These are phyloP conservation scores for Mythimna pallens DNA, from an alignment of 2,888 invertebrate species.

Conservation along the genomic window DNA sequence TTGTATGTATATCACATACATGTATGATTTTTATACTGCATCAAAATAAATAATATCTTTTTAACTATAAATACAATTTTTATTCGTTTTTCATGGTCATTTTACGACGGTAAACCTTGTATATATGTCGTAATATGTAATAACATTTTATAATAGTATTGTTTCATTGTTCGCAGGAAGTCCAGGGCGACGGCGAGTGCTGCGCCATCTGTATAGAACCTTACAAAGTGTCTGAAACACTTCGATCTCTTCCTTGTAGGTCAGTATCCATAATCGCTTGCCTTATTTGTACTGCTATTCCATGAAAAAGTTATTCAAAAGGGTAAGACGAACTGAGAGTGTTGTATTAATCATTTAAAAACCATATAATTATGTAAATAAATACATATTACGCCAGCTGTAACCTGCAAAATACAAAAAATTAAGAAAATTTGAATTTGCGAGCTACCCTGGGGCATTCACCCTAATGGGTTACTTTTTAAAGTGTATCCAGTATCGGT, in stretches of 20 bases:
- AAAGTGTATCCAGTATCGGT: no score
- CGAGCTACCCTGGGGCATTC: no score
- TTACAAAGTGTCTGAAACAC: constrained; percentile 96
- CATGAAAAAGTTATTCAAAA: no score
- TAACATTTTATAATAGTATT: constrained; percentile 4
- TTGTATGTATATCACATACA: no score
- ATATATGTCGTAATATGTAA: background rate
- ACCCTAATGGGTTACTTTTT: no score
- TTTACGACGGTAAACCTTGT: background rate
- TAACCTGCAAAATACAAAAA: no score
- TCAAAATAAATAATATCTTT: constrained; percentile 2
- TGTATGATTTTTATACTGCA: background rate
- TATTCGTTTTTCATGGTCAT: constrained; percentile 1
- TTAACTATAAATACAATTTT: background rate
- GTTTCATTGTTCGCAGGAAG: constrained; percentile 89
- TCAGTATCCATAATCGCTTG: constrained; percentile 80
- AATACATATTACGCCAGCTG: no score
- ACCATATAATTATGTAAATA: no score
- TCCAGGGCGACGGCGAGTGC: constrained; percentile 96
- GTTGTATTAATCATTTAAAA: no score
- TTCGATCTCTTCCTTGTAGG: constrained; percentile 98
- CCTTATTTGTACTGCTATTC: no score
- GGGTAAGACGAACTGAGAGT: no score
- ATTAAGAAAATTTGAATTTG: no score
- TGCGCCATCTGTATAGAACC: constrained; percentile 99